phyloP scores from a whole-genome alignment of 2,113 vertebrate species.

The Trachemys scripta region DNA sequence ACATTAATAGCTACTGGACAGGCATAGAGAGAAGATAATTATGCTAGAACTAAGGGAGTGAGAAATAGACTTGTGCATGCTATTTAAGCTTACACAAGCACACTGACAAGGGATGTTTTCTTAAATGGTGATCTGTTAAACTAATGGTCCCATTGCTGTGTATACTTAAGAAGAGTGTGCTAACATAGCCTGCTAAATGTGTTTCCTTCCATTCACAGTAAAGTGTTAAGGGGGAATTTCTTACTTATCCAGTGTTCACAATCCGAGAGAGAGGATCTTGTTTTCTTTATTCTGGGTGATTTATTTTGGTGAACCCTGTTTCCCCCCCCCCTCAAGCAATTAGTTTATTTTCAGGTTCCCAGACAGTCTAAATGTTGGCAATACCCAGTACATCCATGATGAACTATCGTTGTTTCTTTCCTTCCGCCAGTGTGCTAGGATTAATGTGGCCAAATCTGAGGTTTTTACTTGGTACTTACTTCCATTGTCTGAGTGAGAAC shows the following conservation, averaged over 20 bases:
- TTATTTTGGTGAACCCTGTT: not conserved
- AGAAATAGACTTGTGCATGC: not conserved
- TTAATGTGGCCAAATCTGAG: not conserved
- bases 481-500: not conserved
- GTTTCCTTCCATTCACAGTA: slow-evolving; percentile 26
- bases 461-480: not conserved
- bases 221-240: not conserved
- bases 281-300: not conserved
- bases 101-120: not conserved
- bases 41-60: not conserved
- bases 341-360: slow-evolving; percentile 11
- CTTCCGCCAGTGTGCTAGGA: not conserved
- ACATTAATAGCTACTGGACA: not conserved
- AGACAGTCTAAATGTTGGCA: not conserved
- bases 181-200: slow-evolving; percentile 9
- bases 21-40: slow-evolving; percentile 15
- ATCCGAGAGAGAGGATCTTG: not conserved
- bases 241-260: not conserved
- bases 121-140: slow-evolving; percentile 12
- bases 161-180: not conserved
- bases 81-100: slow-evolving; percentile 26
- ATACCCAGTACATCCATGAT: not conserved
- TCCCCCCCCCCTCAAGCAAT: not conserved
- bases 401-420: not conserved
- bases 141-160: not conserved